These are phyloP conservation scores for Condylura cristata DNA, from an alignment of 2,113 vertebrate species.

Conservation along the genomic window DNA sequence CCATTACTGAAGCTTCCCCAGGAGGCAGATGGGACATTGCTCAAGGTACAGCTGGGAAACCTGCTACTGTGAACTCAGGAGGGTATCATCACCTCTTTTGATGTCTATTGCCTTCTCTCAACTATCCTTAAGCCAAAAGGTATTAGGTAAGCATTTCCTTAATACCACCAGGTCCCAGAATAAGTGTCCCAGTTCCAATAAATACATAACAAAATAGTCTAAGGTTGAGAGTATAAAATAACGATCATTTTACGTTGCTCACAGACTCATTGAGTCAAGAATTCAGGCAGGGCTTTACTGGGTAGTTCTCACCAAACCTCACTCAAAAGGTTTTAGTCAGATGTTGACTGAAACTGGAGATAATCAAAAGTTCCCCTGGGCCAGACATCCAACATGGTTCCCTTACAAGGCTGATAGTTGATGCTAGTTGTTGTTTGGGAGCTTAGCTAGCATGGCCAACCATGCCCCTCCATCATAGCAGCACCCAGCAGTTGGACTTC, in stretches of 20 bases:
- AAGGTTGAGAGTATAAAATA: not conserved
- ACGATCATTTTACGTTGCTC: not conserved
- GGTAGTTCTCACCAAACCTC: not conserved
- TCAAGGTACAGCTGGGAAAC: not conserved
- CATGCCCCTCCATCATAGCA: rapidly evolving
- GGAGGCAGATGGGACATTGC: not conserved
- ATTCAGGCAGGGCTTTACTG: not conserved
- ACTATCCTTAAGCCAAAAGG: not conserved
- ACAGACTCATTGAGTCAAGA: not conserved
- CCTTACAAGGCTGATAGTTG: rapidly evolving
- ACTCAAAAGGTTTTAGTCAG: not conserved
- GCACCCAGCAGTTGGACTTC: not conserved
- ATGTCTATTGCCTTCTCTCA: not conserved
- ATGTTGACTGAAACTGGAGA: not conserved
- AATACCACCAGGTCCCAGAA: not conserved
- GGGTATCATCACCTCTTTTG: not conserved
- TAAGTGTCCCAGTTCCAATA: not conserved
- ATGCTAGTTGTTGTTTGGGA: not conserved
- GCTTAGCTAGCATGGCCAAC: not conserved
- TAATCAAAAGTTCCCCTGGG: not conserved
- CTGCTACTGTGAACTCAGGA: not conserved
- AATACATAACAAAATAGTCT: not conserved
- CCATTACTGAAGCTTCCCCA: not conserved
- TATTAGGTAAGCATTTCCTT: not conserved
- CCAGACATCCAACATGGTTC: not conserved